Evolutionary conservation across 1,140 invertebrate species (phyloP), one percentile per base, ranked within the genome.

Genomic region (Spodoptera litura): DNA sequence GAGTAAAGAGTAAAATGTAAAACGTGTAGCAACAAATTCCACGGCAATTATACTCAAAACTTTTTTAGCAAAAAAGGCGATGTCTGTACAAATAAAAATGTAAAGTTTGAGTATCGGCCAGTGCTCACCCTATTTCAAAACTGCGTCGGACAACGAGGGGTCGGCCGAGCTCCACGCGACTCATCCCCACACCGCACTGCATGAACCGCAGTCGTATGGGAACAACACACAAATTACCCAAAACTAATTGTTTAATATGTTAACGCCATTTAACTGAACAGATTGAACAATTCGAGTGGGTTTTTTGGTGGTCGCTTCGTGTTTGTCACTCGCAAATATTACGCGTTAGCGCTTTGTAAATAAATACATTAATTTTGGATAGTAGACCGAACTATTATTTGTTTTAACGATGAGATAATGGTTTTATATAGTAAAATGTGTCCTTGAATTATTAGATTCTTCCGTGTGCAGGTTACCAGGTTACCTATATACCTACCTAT

Each of bases 201-300:
- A 66, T 58, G 80, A 66, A 72, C 80, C 56, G 52, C 31, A 70
- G 52, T 85, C 86, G 86, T 87, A 90, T 93, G 91, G 92, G 92
- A 93, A 93, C 89, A 88, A 92, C 91, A 93, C 91, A 93, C 92
- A 93, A 92, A 92, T 91, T 92, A 88, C 87, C 91, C 88, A 84
- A 84, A 89, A 88, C 88, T 85, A 91, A 93, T 92, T 92, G 90
- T 90, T 79, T 92, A 90, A 92, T 91, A 85, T 89, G 88, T 89
- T 91, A 89, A 93, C 88, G 89, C 88, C 87, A 88, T 90, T 93
- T 89, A 90, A 90, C 88, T 89, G 88, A 90, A 89, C 91, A 93
- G 85, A 92, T 90, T 93, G 87, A 70, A 86, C 79, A 80, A 66
- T 82, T 81, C 58, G 59, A 84, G 78, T 72, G 73, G 73, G 74